phyloP scores from a whole-genome alignment of 2,113 vertebrate species.

The Neomonachus schauinslandi region DNA sequence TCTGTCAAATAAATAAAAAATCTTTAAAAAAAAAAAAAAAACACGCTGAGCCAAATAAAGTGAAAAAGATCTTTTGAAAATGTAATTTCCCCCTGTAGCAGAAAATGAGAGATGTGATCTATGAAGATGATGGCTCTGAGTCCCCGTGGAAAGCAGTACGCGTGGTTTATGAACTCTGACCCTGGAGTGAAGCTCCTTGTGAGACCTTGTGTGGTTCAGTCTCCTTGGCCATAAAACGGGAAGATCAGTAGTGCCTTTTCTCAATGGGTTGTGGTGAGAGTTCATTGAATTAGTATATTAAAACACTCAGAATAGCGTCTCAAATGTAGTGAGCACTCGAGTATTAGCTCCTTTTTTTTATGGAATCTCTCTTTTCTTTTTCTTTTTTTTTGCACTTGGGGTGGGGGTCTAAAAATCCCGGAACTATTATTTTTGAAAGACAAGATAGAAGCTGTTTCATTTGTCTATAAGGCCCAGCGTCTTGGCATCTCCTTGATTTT shows the following conservation, averaged over 20 bases:
- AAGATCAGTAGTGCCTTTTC: background rate
- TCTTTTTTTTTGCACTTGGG: background rate
- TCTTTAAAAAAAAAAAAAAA: background rate
- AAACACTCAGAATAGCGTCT: background rate
- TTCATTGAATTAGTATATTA: background rate
- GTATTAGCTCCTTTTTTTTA: conserved; percentile 9
- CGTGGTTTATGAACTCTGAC: background rate
- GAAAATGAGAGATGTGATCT: background rate
- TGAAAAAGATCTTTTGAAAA: conserved; percentile 42
- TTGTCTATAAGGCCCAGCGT: background rate
- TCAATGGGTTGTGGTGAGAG: conserved; percentile 3
- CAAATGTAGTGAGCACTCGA: background rate
- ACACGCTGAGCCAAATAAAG: background rate
- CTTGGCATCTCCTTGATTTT: conserved; percentile 41
- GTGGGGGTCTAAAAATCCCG: background rate
- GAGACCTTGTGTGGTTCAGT: background rate
- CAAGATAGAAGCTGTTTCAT: background rate
- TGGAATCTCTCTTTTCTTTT: background rate
- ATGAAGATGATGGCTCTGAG: background rate
- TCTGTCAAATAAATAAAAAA: too few relatives aligned
- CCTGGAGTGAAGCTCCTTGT: background rate
- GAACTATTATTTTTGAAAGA: conserved; percentile 18
- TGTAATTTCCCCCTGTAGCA: background rate
- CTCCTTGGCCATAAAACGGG: background rate
- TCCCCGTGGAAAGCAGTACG: background rate